phyloP scores from a whole-genome alignment of 2,797 vertebrate genomes.

The Intellagama lesueurii region DNA sequence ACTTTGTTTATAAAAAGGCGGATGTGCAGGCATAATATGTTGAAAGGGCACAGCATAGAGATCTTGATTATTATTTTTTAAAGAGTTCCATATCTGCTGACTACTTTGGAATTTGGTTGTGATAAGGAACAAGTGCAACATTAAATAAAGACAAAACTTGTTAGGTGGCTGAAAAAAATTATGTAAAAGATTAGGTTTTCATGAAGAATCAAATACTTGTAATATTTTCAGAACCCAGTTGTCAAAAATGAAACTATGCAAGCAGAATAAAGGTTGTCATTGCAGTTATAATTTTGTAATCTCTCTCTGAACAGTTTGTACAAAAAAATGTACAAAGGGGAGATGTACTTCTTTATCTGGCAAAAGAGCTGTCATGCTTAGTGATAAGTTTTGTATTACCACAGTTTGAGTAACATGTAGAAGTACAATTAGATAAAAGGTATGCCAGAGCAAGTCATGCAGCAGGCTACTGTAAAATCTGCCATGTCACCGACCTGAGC shows the following conservation, averaged over 20 bases:
- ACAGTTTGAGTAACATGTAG: not conserved
- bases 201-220: not conserved
- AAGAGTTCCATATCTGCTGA: not conserved
- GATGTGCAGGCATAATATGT: accelerated
- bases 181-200: not conserved
- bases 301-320: not conserved
- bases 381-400: not conserved
- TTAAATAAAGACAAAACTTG: not conserved
- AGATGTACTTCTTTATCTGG: not conserved
- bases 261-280: not conserved
- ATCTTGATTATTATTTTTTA: constrained; percentile 31
- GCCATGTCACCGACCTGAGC: not conserved
- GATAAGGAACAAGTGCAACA: not conserved
- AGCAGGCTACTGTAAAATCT: not conserved
- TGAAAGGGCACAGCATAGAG: not conserved
- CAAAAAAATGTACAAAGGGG: not conserved
- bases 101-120: constrained; percentile 20
- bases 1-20: no score
- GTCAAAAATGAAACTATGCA: constrained; percentile 17
- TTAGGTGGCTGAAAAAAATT: no score
- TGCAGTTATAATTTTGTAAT: constrained; percentile 18
- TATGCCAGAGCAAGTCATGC: not conserved
- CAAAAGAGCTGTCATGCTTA: not conserved
- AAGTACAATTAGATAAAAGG: constrained; percentile 10
- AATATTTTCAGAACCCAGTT: not conserved